Evolutionary conservation across 2,888 invertebrate genomes (phyloP).

Genomic region (Onthophagus sagittarius): DNA sequence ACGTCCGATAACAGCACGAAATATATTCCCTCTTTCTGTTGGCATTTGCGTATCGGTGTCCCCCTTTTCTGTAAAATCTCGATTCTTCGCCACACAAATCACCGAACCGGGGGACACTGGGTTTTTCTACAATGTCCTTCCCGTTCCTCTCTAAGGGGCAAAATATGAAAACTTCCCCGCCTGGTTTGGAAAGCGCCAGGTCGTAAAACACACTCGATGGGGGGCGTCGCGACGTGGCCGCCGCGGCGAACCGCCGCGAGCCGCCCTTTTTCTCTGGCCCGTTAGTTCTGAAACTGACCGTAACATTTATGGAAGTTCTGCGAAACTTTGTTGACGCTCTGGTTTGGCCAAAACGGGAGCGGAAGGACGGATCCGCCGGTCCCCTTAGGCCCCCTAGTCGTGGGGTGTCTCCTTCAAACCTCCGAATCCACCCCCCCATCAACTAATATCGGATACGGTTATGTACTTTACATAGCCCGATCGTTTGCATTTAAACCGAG

Average conservation of each 20-base stretch:
- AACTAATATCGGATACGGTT: slow-evolving; percentile 20
- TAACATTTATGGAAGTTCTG: slow-evolving; percentile 35
- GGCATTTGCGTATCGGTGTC: slow-evolving; percentile 21
- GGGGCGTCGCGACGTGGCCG: slow-evolving; percentile 10
- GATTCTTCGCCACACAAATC: slow-evolving; percentile 29
- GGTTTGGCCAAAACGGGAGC: neutral
- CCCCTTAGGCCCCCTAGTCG: neutral
- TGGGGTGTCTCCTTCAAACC: slow-evolving; percentile 1
- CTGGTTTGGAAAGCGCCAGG: slow-evolving; percentile 25
- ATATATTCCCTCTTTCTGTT: slow-evolving; percentile 15
- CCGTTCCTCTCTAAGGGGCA: slow-evolving; percentile 15
- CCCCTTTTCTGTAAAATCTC: slow-evolving; percentile 13
- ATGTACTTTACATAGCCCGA: slow-evolving; percentile 24
- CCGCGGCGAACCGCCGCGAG: neutral
- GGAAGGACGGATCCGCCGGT: neutral
- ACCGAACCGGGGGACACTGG: slow-evolving; percentile 23
- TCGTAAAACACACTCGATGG: slow-evolving; percentile 36
- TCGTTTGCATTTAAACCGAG: slow-evolving; percentile 23
- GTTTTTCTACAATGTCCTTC: slow-evolving; percentile 21
- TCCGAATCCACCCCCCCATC: slow-evolving; percentile 9
- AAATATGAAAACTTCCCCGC: slow-evolving; percentile 36
- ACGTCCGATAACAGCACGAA: slow-evolving; percentile 7
- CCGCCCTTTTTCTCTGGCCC: slow-evolving; percentile 23
- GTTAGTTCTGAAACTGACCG: slow-evolving; percentile 34
- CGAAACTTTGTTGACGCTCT: slow-evolving; percentile 20